Percentiles rank a stretch among this genome's conserved stretches.
Evolutionary conservation across 2,888 invertebrate species (phyloP).

Genomic region (Rhagonycha fulva): DNA sequence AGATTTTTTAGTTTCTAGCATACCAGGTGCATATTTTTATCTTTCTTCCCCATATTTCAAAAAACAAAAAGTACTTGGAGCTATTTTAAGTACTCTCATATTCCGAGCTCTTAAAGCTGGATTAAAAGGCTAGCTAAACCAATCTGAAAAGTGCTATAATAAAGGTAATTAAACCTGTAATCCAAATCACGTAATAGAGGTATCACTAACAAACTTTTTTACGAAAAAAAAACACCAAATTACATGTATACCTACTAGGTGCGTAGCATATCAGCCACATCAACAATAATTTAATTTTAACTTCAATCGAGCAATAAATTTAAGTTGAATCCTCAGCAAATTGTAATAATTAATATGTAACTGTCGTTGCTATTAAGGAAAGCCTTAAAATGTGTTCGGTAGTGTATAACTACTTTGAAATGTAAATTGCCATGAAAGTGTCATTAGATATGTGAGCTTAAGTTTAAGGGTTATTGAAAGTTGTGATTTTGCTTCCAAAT

Average conservation of each 20-base stretch:
- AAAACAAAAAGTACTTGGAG: too few species aligned
- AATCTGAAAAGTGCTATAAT: too few species aligned
- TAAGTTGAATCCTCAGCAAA: not conserved
- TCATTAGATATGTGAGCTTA: not conserved
- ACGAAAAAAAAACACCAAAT: too few species aligned
- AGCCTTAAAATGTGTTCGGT: not conserved
- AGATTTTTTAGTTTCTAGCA: not conserved
- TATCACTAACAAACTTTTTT: too few species aligned
- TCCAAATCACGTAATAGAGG: too few species aligned
- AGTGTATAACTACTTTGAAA: conserved; percentile 2
- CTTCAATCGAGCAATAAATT: not conserved
- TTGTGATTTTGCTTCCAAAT: not conserved
- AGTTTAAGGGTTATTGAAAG: conserved; percentile 8
- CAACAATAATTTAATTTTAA: not conserved
- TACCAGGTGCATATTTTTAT: too few species aligned
- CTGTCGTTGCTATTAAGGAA: not conserved
- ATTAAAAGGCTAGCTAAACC: too few species aligned
- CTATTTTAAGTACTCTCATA: too few species aligned
- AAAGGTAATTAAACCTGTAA: too few species aligned
- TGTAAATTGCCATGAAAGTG: conserved; percentile 7
- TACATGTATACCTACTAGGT: too few species aligned
- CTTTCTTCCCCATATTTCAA: too few species aligned
- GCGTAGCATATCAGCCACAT: not conserved
- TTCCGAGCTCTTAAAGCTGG: too few species aligned
- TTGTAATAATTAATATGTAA: not conserved